Base-by-base conservation (phyloP, 1,140 invertebrate genomes). In the Hirudo medicinalis region DNA sequence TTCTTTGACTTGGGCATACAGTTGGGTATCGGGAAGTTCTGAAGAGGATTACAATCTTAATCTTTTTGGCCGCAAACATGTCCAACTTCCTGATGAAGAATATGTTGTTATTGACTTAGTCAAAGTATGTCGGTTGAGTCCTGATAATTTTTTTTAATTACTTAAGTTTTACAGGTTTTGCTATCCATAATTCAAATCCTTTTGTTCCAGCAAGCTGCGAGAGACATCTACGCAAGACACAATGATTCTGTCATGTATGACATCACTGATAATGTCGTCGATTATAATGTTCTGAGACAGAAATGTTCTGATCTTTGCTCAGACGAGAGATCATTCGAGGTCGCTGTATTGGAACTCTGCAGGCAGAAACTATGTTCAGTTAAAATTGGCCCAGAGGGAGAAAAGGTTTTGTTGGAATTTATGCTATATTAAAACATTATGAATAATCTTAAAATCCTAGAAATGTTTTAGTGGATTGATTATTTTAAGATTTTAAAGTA, bases 11-110 rank as follows among this genome's bases (percentile, higher is more conserved):
- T 70, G 69, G 69, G 69, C 53, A 6, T 70, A 70, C 22, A 53
- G 69, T 53, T 53, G 32, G 69, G 22, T 54, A 15, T 20, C 22
- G 2, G 69, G 69, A 22, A 27, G 49, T 6, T 6, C 19, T 25
- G 49, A 54, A 22, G 53, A 70, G 20, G 69, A 70, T 22, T 36
- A 20, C n/a, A 53, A 70, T 70, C 43, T 36, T 20, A 25, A 25
- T 25, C 25, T 53, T 25, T 54, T 49, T 27, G 27, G 53, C 11
- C n/a, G 17, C 0, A 25, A 70, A 22, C 49, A 49, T 11, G 19
- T 49, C 20, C 19, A 32, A 19, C 53, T 70, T n/a, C 69, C 69
- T 25, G 69, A 70, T 70, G 69, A 70, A 70, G 32, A 70, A 53
- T 70, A 54, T 54, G 69, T 70, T 20, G 17, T 70, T 20, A 25